phyloP scores from a whole-genome alignment of 2,113 vertebrate genomes.

The Elephas maximus region DNA sequence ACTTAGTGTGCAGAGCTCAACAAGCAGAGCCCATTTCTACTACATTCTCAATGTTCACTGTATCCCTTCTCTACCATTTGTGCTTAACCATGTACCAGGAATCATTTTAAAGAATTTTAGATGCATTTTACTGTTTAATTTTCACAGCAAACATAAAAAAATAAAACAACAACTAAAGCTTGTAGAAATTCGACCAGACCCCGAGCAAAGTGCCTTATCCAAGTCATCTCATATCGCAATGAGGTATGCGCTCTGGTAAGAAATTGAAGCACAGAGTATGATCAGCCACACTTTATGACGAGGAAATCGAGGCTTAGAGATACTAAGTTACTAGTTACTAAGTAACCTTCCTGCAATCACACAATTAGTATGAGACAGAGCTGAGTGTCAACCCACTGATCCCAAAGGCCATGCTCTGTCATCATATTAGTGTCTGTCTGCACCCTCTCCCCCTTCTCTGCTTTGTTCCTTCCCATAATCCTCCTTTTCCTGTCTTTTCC shows the following conservation, averaged over 20 bases:
- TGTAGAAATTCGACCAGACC: not conserved
- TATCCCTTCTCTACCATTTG: not conserved
- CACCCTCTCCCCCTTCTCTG: accelerated
- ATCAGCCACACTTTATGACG: not conserved
- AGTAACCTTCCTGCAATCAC: not conserved
- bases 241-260: not conserved
- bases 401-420: not conserved
- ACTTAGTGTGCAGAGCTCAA: not conserved
- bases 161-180: not conserved
- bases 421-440: accelerated
- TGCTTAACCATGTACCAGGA: not conserved
- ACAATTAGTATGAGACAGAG: not conserved
- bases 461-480: not conserved
- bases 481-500: not conserved
- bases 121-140: not conserved
- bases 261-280: not conserved
- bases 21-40: not conserved
- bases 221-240: not conserved
- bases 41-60: not conserved
- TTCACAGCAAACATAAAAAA: not conserved
- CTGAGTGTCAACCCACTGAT: not conserved
- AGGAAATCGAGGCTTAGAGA: not conserved
- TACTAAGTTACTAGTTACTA: not conserved
- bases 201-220: not conserved
- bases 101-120: not conserved